Base-by-base conservation (phyloP, 2,888 invertebrate genomes). In the Drosophila kambysellisi region DNA sequence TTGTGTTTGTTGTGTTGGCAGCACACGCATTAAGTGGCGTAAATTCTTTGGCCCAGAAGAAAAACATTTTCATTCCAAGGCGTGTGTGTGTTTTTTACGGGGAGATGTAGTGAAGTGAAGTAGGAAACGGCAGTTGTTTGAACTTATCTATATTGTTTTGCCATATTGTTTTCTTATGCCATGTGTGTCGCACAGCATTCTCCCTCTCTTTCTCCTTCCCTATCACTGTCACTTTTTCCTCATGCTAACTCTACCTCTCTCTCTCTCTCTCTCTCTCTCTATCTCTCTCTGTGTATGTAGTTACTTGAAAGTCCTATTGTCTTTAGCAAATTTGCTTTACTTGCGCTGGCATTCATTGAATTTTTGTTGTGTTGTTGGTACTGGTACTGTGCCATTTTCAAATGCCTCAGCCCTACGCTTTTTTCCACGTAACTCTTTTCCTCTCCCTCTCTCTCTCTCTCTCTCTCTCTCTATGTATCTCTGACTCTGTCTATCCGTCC, bases 141-240 rank as follows among this genome's bases (percentile, higher is more conserved):
- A 87, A 87, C 86, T 90, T 90, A 90, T 90, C 86, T 87, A 90
- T 90, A 90, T 87, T 87, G 90, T 87, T 88, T 88, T 88, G 88
- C 86, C 90, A 90, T 87, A 87, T 87, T 90, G 88, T 90, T 90
- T 85, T 88, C 86, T 76, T 90, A 83, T 89, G 88, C 85, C 76
- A 79, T 89, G 83, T 89, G 89, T 83, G 89, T 86, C 71, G 63
- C 83, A 71, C 52, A 52, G n/a, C 58, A 41, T 37, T 51, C 62
- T 41, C 37, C 53, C 56, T 12, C 62, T 41, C 51, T 51, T 39
- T 41, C 41, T 53, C 60, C 59, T 25, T 48, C 29, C 25, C 20
- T 41, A 25, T 29, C 51, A 43, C 50, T 20, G 9, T 51, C 15
- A 25, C 37, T 1, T 29, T 17, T 25, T 29, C 41, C 52, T 71